A percentile compares a stretch with the other conserved stretches of the same genome.
Conservation (phyloP, 2,797 vertebrate species). For the Ptychobarbus kaznakovi region DNA sequence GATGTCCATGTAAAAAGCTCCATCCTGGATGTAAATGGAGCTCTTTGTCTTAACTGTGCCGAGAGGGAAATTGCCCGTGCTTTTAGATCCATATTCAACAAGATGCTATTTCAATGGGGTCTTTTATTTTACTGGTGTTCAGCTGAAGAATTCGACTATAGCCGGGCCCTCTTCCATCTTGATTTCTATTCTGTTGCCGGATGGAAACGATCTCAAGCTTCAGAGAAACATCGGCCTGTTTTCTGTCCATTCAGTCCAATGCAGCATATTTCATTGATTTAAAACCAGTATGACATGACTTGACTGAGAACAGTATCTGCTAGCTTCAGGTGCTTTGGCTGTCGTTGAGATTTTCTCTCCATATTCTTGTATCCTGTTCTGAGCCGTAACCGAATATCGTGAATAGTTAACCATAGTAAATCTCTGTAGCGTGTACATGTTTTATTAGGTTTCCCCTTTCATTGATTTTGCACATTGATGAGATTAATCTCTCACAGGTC, state of each 20-base stretch:
- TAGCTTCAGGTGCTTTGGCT: background rate
- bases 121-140: slow-evolving; percentile 47
- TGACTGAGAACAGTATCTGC: background rate
- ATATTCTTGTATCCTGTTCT: background rate
- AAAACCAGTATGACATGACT: background rate
- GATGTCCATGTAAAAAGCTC: slow-evolving; percentile 40
- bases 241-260: slow-evolving; percentile 36
- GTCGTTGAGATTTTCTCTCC: background rate
- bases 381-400: slow-evolving; percentile 10
- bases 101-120: slow-evolving; percentile 32
- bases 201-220: slow-evolving; percentile 23
- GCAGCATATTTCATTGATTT: background rate
- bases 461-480: slow-evolving; percentile 49
- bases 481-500: slow-evolving; percentile 51
- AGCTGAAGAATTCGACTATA: slow-evolving; percentile 42
- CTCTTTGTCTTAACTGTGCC: slow-evolving; percentile 51
- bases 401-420: slow-evolving; percentile 21
- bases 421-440: slow-evolving; percentile 6
- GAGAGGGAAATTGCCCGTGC: slow-evolving; percentile 31
- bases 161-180: slow-evolving; percentile 5
- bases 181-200: slow-evolving; percentile 33
- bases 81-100: slow-evolving; percentile 41
- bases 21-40: slow-evolving; percentile 31
- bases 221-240: slow-evolving; percentile 29
- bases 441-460: slow-evolving; percentile 31